These are phyloP conservation scores for Bergia puertoricense DNA, from an alignment of 92 coral and sea anemone genomes.

Conservation along the genomic window DNA sequence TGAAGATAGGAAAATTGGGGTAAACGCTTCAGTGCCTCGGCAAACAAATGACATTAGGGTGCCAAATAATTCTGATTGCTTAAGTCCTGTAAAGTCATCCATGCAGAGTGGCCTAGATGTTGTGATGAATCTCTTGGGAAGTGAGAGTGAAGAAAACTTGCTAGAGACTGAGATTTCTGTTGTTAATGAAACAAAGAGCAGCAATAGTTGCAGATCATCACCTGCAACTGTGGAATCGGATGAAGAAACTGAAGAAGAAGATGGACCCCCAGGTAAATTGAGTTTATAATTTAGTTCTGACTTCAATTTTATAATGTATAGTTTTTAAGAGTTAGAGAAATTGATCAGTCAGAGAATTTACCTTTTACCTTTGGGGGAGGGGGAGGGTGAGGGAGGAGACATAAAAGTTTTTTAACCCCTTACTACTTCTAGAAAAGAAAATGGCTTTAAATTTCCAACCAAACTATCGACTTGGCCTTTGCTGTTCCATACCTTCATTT, in stretches of 20 bases:
- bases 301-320: not conserved
- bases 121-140: constrained; percentile 24
- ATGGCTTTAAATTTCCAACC: too few relatives aligned
- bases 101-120: constrained; percentile 32
- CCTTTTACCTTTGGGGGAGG: too few relatives aligned
- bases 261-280: constrained; percentile 18
- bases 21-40: not conserved
- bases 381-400: too few relatives aligned
- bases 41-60: not conserved
- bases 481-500: too few relatives aligned
- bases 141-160: constrained; percentile 25
- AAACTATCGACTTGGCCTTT: too few relatives aligned
- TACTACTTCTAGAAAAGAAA: too few relatives aligned
- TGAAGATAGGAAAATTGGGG: not conserved
- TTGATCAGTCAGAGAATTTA: too few relatives aligned
- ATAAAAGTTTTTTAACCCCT: too few relatives aligned
- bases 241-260: constrained; percentile 40
- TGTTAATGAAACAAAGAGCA: not conserved
- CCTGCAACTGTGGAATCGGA: not conserved
- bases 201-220: not conserved
- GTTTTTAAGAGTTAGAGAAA: not conserved
- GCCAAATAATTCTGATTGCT: not conserved
- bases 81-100: constrained; percentile 4
- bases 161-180: not conserved
- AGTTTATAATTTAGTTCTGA: not conserved